Evolutionary conservation across 2,888 invertebrate species (phyloP).

Genomic region (Romanomermis culicivorax): DNA sequence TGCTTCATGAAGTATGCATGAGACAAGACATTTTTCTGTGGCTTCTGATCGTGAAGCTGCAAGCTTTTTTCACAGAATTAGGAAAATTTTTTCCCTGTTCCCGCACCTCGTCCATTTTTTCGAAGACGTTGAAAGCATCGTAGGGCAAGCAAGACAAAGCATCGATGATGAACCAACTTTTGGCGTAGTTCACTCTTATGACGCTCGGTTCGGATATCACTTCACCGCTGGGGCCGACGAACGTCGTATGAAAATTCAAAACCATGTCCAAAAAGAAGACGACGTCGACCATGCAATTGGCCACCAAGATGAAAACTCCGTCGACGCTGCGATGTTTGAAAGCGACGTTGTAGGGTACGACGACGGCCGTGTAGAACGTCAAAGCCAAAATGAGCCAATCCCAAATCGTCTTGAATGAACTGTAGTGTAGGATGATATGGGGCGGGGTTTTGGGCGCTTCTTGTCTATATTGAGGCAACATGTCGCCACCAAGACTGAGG

Average conservation of each 20-base stretch:
- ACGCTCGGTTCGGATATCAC: conserved; percentile 97
- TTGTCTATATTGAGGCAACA: conserved; percentile 92
- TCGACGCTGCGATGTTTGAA: conserved; percentile 95
- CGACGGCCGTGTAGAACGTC: conserved; percentile 96
- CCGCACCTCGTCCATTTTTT: conserved; percentile 65
- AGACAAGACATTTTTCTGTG: too few species aligned
- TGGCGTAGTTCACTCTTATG: conserved; percentile 92
- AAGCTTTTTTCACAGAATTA: too few species aligned
- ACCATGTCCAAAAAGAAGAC: conserved; percentile 99
- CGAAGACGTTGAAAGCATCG: conserved; percentile 99
- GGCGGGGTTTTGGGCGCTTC: conserved; percentile 99
- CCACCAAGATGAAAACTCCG: conserved; percentile 30
- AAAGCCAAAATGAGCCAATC: conserved; percentile 99
- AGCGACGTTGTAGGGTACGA: conserved; percentile 98
- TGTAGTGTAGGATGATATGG: conserved; percentile 96
- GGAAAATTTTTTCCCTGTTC: too few species aligned
- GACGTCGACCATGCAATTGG: conserved; percentile 81
- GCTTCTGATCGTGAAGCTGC: too few species aligned
- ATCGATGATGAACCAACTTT: conserved; percentile 98
- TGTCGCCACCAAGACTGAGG: conserved; percentile 93
- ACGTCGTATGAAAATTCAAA: conserved; percentile 98
- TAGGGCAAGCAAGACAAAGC: conserved; percentile 94
- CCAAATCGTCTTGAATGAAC: conserved; percentile 85
- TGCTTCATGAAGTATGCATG: too few species aligned
- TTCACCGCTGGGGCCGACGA: conserved; percentile 62